These are phyloP conservation scores for Orycteropus afer DNA, from an alignment of 2,113 vertebrate species.

Conservation along the genomic window DNA sequence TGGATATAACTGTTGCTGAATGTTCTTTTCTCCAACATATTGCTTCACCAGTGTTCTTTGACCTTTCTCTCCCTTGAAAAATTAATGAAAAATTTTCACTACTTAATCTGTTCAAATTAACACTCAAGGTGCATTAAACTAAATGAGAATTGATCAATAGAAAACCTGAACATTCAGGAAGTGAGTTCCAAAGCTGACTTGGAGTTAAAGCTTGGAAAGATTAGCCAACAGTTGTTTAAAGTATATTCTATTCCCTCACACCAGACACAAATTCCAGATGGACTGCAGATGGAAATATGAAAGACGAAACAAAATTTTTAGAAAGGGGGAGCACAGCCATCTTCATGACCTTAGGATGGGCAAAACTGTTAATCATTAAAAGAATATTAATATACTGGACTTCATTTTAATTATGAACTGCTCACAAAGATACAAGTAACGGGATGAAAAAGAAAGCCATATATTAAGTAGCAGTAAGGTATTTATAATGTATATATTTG, in stretches of 20 bases:
- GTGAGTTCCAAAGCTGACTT: background rate
- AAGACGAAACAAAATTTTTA: background rate
- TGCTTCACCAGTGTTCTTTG: background rate
- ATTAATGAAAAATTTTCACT: background rate
- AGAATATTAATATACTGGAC: background rate
- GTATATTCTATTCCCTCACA: background rate
- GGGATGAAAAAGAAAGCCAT: background rate
- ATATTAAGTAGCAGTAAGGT: background rate
- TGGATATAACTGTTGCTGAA: background rate
- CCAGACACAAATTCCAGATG: background rate
- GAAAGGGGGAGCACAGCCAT: background rate
- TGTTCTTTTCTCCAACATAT: background rate
- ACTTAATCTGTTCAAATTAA: slow-evolving; percentile 15
- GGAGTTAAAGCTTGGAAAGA: slow-evolving; percentile 26
- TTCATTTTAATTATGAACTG: background rate
- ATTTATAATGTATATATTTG: background rate
- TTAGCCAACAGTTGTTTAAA: slow-evolving; percentile 24
- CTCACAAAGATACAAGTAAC: background rate
- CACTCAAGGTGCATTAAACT: background rate
- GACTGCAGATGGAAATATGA: background rate
- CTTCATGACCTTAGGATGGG: background rate
- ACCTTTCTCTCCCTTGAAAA: background rate
- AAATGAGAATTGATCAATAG: background rate
- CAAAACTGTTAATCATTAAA: background rate
- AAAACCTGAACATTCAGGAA: background rate